Percentiles rank a stretch among this genome's conserved stretches.
phyloP scores from a whole-genome alignment of 2,113 vertebrate species.

The Corythornis vintsioides region DNA sequence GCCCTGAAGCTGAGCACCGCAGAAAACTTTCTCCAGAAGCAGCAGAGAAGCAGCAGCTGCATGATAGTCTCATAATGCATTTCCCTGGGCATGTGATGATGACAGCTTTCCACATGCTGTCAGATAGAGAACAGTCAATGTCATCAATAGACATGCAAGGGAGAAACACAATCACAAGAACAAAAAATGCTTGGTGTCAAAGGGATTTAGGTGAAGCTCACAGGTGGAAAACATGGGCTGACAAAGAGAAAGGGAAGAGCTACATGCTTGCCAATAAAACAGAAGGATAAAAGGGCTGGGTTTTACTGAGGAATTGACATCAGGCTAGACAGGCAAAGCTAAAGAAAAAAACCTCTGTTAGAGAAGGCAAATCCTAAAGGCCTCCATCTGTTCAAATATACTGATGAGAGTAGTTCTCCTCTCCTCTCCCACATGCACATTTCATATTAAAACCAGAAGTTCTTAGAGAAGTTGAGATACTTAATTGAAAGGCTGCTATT shows the following conservation, averaged over 20 bases:
- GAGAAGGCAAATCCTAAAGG: background rate
- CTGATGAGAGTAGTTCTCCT: background rate
- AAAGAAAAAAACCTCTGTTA: background rate
- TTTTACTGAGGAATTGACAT: background rate
- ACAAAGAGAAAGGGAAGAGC: background rate
- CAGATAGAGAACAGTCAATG: background rate
- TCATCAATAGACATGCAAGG: background rate
- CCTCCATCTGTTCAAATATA: background rate
- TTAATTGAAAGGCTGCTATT: background rate
- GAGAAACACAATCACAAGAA: background rate
- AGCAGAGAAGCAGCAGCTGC: background rate
- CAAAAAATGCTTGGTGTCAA: background rate
- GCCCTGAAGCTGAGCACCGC: no score
- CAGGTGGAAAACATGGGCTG: background rate
- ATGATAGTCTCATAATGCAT: background rate
- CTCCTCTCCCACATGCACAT: background rate
- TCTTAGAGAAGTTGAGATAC: background rate
- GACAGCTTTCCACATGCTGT: background rate
- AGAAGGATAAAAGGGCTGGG: background rate
- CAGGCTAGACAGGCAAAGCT: background rate
- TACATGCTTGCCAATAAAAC: background rate
- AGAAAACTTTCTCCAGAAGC: no score
- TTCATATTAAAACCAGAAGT: background rate
- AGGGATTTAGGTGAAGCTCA: background rate
- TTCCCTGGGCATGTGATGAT: background rate